Base-by-base conservation (phyloP, 2,797 vertebrate genomes). In the Spheniscus humboldti region DNA sequence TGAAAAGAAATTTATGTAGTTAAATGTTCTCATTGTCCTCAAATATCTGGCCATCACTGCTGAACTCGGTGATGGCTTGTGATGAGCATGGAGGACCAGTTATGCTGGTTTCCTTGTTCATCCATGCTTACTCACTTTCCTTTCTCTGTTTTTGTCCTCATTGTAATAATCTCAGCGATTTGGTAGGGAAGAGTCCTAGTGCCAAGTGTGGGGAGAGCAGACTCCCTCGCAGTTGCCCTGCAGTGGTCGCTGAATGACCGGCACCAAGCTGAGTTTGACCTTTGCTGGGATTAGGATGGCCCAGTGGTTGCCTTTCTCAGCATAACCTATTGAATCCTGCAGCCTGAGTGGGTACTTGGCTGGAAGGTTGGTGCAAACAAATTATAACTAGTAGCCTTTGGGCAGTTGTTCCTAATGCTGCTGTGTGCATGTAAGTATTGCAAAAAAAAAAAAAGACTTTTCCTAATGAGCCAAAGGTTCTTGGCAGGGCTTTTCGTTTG, bases 391-490 rank as follows among this genome's bases (percentile, higher is more conserved):
- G 85, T 97, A 95, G 97, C 97, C 97, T 97, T 97, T 97, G 97
- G 94, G 97, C 96, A 96, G 93, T 97, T 96, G 96, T 95, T 97
- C 84, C 62, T 92, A 59, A 88, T 66, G 62, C 69, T 67, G 91
- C 62, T 68, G 72, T 63, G 50, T 74, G 81, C 68, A n/a, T 89
- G 28, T 28, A 91, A 92, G 76, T 83, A 20, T 93, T 92, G 69
- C 41, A 57, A 25, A 53, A n/a, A 66, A 41, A 48, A 63, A 76
- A 60, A 39, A 39, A 62, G 31, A 77, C 68, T 94, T 95, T 96
- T 98, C 81, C 92, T 97, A 94, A 96, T 94, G 95, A 97, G 96
- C 95, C 91, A 84, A 97, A 96, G 88, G 94, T 95, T 97, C 96
- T 97, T 98, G 98, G 97, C 97, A 95, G 94, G 75, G 67, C 96